Evolutionary conservation across 1,140 invertebrate genomes (phyloP).

Genomic region (Drosophila repletoides): DNA sequence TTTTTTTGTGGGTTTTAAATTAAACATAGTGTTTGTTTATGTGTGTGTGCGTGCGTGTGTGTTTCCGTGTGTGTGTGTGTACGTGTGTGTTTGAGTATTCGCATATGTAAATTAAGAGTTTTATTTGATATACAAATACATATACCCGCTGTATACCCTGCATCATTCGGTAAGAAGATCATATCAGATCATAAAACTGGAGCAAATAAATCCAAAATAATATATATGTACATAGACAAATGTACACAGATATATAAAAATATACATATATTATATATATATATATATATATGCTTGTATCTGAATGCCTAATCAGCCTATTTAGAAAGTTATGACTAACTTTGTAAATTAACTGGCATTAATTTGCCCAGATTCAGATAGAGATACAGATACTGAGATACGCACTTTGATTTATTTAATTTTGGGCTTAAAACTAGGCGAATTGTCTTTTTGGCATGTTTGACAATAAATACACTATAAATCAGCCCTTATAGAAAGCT

Average conservation of each 20-base stretch:
- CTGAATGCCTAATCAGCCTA: slow-evolving; percentile 14
- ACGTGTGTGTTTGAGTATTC: slow-evolving; percentile 10
- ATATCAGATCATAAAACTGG: slow-evolving; percentile 17
- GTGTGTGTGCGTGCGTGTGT: slow-evolving; percentile 6
- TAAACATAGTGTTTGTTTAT: slow-evolving; percentile 13
- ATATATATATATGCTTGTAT: neutral
- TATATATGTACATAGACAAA: neutral
- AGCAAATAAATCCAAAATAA: neutral
- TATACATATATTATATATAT: neutral
- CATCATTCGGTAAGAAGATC: slow-evolving; percentile 5
- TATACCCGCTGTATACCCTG: neutral
- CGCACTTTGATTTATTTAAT: slow-evolving; percentile 1
- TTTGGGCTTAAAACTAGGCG: neutral
- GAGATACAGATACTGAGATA: slow-evolving; percentile 20
- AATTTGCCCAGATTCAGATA: slow-evolving; percentile 8
- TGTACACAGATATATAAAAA: neutral
- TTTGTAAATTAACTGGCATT: slow-evolving; percentile 23
- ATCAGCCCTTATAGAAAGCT: too few relatives aligned
- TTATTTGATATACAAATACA: neutral
- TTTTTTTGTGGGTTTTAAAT: slow-evolving; percentile 35
- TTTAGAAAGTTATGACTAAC: slow-evolving; percentile 39
- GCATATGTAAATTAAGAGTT: slow-evolving; percentile 29
- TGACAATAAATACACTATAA: slow-evolving; percentile 2
- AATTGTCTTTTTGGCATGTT: slow-evolving; percentile 8
- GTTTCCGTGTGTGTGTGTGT: neutral